phyloP scores from a whole-genome alignment of 2,113 vertebrate genomes.

The Dasyurus viverrinus region DNA sequence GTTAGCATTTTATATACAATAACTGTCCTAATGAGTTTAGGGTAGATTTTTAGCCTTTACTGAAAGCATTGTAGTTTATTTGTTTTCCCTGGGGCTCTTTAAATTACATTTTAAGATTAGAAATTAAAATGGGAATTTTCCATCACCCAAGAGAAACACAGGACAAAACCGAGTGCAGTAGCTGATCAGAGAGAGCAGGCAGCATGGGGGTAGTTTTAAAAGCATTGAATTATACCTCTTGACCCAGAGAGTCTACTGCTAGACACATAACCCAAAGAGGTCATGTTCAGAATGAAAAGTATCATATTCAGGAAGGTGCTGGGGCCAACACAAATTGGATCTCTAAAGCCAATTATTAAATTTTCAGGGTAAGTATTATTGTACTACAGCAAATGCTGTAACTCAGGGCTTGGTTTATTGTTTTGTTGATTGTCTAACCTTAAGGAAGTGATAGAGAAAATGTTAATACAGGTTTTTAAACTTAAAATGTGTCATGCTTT shows the following conservation, averaged over 20 bases:
- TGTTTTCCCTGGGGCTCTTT: conserved; percentile 59
- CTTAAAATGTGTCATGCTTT: background rate
- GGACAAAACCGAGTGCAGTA: conserved; percentile 11
- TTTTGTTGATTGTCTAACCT: background rate
- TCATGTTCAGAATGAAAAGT: background rate
- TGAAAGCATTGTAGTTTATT: conserved; percentile 28
- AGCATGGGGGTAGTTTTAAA: background rate
- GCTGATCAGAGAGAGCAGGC: conserved; percentile 10
- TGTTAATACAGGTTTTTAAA: background rate
- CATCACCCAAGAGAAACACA: conserved; percentile 16
- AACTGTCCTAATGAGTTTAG: conserved; percentile 74
- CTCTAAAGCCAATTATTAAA: background rate
- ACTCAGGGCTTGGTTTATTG: background rate
- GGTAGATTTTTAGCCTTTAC: conserved; percentile 48
- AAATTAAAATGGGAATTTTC: conserved; percentile 53
- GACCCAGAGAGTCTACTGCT: background rate
- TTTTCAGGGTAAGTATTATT: background rate
- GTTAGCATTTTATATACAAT: conserved; percentile 65
- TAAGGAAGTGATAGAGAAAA: background rate
- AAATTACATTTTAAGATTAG: conserved; percentile 65
- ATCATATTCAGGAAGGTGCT: background rate
- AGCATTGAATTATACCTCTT: background rate
- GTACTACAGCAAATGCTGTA: background rate
- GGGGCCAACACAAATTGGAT: background rate
- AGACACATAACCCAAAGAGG: background rate